Evolutionary conservation across 2,113 vertebrate genomes (phyloP), one percentile per base, ranked within the genome.

Genomic region (Prolemur simus): DNA sequence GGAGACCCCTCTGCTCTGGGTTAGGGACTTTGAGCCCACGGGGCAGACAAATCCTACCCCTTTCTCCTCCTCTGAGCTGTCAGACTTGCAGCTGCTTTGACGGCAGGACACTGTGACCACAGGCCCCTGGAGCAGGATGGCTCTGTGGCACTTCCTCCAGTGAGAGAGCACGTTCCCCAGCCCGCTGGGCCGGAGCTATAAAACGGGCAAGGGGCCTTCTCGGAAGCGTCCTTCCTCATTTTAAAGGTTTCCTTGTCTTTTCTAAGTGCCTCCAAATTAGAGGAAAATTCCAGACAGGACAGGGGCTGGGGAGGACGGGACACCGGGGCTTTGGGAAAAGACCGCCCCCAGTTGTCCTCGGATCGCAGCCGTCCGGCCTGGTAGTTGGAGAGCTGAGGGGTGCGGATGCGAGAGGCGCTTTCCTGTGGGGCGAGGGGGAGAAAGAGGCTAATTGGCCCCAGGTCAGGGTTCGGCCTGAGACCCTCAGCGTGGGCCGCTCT

Each of bases 381-480:
- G 94, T 98, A 98, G 98, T 99, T 98, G 98, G 97, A 97, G 97
- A 98, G 97, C 87, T 96, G 97, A 96, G 73, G 91, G 97, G 97
- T 29, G 10, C 27, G 12, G 27, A 12, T 15, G 63, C 6, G 76
- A 90, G 94, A 94, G 91, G 96, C 97, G 97, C 96, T 97, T 98
- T 98, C 97, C 97, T 98, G 96, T 93, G 86, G 42, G 49, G 42
- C 1, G 52, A 93, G 92, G 95, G 73, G 63, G 81, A 68, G 69
- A 45, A 63, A 47, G 90, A 52, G 91, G 95, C 96, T 97, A 97
- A 97, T 91, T 93, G 96, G 97, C 96, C 96, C 74, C 92, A 96
- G 97, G 93, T 97, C 93, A 89, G 89, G 96, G 96, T 98, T 98
- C 97, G 97, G 97, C 96, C 98, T 98, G 98, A 98, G 97, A 96